Conservation (phyloP, 2,888 invertebrate genomes). For the Allolobophora icterica region DNA sequence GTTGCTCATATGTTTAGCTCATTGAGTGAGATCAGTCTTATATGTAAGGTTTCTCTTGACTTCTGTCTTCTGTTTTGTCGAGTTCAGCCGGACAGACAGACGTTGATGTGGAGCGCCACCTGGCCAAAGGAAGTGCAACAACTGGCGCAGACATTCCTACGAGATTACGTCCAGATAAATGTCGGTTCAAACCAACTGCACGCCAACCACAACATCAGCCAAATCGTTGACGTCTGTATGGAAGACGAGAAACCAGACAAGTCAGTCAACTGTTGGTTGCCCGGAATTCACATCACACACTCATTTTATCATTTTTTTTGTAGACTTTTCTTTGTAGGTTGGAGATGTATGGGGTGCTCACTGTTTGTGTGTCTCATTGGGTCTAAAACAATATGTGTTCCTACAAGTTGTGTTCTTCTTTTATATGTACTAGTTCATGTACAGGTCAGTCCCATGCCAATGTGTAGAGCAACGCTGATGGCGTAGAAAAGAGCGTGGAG, state of each 20-base stretch:
- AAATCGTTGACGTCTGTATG: constrained; percentile 92
- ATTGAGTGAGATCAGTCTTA: too few relatives aligned
- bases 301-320: background rate
- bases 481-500: too few relatives aligned
- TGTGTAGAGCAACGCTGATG: too few relatives aligned
- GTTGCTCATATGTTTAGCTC: background rate
- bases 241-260: constrained; percentile 75
- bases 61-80: background rate
- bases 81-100: constrained; percentile 81
- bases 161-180: constrained; percentile 93
- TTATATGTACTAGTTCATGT: too few relatives aligned
- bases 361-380: too few relatives aligned
- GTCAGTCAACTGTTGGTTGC: constrained; percentile 4
- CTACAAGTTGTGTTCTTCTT: too few relatives aligned
- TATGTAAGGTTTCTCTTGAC: too few relatives aligned
- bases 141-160: constrained; percentile 92
- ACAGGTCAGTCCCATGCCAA: too few relatives aligned
- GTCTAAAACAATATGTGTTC: too few relatives aligned
- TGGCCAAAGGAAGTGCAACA: constrained; percentile 98
- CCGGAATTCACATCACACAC: background rate
- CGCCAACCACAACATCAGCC: constrained; percentile 94
- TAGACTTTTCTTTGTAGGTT: background rate
- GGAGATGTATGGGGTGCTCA: too few relatives aligned
- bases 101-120: constrained; percentile 99
- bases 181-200: constrained; percentile 93